Base-by-base conservation (phyloP, 2,113 vertebrate genomes). In the Ellobius talpinus region DNA sequence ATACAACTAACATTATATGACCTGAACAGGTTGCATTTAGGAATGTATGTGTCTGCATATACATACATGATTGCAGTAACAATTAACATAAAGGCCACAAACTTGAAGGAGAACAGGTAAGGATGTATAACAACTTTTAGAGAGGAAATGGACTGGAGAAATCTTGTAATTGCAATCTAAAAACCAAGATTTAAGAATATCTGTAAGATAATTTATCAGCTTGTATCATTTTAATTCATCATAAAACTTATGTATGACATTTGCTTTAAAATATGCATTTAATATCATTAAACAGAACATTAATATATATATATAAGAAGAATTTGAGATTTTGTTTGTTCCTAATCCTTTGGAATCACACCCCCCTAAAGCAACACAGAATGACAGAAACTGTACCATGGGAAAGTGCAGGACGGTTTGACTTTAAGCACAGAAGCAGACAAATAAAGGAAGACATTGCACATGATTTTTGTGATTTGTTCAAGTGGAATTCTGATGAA, bases 401-500 rank as follows among this genome's bases (percentile, higher is more conserved):
- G 1, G 4, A 82, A 92, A 92, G 11, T 55, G n/a, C 39, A 90
- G 55, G 45, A 70, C 7, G 19, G 58, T 42, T 86, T 26, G 24
- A 50, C 55, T 74, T 13, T 19, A 89, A 84, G 16, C 50, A 9
- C 24, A 42, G 33, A 68, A 72, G 7, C 6, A 50, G 21, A 13
- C 1, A 79, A 52, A 33, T 2, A 68, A 29, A 90, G 23, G 58
- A 47, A 90, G 55, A 33, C 0, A 13, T 14, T 7, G 33, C 16
- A 55, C 45, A 5, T 7, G 26, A 79, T 72, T 79, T 87, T 55
- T 93, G 42, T 16, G 72, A 72, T 97, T 74, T 63, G 31, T n/a
- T 94, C 39, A 50, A 68, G 50, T 24, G 72, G 4, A 63, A 50
- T 70, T 91, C 5, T 92, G 19, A 10, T 97, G 88, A 93, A 90